Percentiles rank a stretch among this genome's conserved stretches.
Evolutionary conservation across 2,113 vertebrate species (phyloP).

Genomic region (Nesoenas mayeri): DNA sequence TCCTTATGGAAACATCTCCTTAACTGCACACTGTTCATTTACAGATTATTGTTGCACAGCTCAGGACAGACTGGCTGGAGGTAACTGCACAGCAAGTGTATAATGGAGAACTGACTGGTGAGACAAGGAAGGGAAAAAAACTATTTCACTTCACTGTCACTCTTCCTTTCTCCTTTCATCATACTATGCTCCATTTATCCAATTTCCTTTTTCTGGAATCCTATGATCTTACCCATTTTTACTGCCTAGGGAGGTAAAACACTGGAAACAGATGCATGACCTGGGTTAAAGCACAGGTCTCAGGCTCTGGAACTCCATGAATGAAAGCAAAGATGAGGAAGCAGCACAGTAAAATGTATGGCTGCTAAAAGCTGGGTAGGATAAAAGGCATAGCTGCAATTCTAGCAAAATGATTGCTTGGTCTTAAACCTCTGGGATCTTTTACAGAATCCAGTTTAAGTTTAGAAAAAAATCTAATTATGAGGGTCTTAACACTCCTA

Average conservation of each 20-base stretch:
- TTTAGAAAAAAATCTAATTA: constrained; percentile 68
- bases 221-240: not conserved
- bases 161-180: not conserved
- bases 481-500: constrained; percentile 52
- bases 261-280: not conserved
- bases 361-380: not conserved
- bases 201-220: not conserved
- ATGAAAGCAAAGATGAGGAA: not conserved
- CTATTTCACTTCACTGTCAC: not conserved
- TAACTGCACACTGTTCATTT: not conserved
- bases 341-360: not conserved
- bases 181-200: not conserved
- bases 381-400: not conserved
- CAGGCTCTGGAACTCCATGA: not conserved
- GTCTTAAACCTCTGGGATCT: constrained; percentile 13
- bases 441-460: constrained; percentile 34
- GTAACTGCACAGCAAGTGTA: not conserved
- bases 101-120: not conserved
- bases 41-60: not conserved
- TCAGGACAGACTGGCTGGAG: not conserved
- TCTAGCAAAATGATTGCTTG: constrained; percentile 3
- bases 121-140: not conserved
- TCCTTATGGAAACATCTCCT: not conserved
- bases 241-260: not conserved
- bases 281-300: not conserved